phyloP scores from a whole-genome alignment of 2,888 invertebrate genomes.

The Ectemnius lituratus region DNA sequence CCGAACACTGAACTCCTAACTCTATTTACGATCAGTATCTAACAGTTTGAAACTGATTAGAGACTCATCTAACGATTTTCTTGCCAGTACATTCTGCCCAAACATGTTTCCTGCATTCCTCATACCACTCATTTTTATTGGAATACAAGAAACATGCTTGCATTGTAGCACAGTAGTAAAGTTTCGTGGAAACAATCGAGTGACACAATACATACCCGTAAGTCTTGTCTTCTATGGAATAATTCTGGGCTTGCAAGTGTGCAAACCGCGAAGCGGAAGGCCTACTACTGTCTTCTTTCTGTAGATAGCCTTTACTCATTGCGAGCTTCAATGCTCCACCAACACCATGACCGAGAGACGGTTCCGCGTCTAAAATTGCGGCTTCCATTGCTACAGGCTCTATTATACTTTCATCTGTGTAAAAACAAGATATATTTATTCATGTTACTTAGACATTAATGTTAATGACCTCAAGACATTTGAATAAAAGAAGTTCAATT shows the following conservation, averaged over 20 bases:
- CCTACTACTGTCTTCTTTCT: slow-evolving; percentile 88
- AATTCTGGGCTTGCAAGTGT: slow-evolving; percentile 88
- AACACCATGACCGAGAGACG: slow-evolving; percentile 93
- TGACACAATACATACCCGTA: slow-evolving; percentile 79
- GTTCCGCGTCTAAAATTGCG: slow-evolving; percentile 93
- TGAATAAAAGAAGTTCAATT: neutral
- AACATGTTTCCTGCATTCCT: too few species aligned
- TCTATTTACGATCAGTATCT: slow-evolving; percentile 61
- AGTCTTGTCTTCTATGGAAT: slow-evolving; percentile 88
- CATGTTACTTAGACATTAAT: neutral
- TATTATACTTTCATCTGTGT: slow-evolving; percentile 73
- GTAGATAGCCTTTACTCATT: slow-evolving; percentile 95
- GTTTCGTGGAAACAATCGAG: neutral
- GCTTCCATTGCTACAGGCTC: slow-evolving; percentile 81
- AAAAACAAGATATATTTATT: neutral
- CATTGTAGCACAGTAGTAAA: slow-evolving; percentile 34
- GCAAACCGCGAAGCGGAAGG: slow-evolving; percentile 86
- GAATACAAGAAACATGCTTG: too few species aligned
- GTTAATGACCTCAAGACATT: neutral
- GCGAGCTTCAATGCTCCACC: slow-evolving; percentile 94
- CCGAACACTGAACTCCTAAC: too few species aligned
- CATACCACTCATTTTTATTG: too few species aligned
- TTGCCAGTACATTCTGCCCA: too few species aligned
- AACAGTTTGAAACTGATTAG: slow-evolving; percentile 61
- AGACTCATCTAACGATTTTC: slow-evolving; percentile 46